A percentile compares a stretch with the other conserved stretches of the same genome.
phyloP scores from a whole-genome alignment of 2,113 vertebrate genomes.

The Rhagologus leucostigma region DNA sequence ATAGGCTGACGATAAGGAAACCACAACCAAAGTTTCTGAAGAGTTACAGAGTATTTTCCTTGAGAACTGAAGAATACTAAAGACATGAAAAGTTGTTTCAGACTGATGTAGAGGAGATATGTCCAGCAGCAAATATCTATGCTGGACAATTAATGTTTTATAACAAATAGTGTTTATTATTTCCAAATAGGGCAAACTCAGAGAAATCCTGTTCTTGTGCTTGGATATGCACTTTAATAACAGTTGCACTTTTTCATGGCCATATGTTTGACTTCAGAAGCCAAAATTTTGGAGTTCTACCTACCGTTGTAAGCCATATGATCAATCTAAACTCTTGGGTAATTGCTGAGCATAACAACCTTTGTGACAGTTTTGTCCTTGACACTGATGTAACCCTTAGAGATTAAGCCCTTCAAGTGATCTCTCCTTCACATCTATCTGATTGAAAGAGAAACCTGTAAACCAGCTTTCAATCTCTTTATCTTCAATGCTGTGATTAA shows the following conservation, averaged over 20 bases:
- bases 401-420: neutral
- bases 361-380: neutral
- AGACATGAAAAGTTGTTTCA: neutral
- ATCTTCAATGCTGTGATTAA: neutral
- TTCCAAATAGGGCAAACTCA: neutral
- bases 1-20: neutral
- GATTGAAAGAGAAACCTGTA: neutral
- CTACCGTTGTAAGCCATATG: neutral
- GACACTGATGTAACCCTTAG: neutral
- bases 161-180: neutral
- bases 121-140: neutral
- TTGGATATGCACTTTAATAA: neutral
- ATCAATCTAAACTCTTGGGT: neutral
- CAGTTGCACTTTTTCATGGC: neutral
- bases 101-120: neutral
- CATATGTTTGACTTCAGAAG: neutral
- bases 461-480: neutral
- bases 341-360: neutral
- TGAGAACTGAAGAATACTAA: neutral
- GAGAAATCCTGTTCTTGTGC: neutral
- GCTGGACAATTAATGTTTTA: neutral
- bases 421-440: neutral
- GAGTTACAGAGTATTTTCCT: neutral
- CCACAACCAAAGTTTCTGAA: neutral
- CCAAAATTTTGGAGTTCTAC: neutral